phyloP scores from a whole-genome alignment of 2,797 vertebrate genomes.

The Ctenopoma kingsleyae region DNA sequence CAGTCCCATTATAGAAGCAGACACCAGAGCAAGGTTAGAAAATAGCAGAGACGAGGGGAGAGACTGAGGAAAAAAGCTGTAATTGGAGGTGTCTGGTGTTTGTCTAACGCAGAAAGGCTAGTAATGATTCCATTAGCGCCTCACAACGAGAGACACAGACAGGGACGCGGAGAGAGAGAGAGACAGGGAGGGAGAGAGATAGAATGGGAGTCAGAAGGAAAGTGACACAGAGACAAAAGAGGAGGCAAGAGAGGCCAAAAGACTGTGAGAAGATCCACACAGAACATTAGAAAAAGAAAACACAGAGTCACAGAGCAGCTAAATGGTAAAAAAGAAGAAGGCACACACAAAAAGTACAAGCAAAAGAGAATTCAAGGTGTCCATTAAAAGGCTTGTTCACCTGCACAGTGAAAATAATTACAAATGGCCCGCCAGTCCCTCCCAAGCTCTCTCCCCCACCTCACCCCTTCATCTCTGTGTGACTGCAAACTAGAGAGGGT shows the following conservation, averaged over 20 bases:
- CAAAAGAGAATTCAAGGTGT: conserved; percentile 37
- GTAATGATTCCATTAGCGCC: conserved; percentile 88
- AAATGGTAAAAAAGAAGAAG: conserved; percentile 36
- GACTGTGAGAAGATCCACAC: conserved; percentile 33
- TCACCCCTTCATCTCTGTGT: conserved; percentile 59
- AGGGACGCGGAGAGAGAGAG: conserved; percentile 15
- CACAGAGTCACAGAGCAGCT: conserved; percentile 22
- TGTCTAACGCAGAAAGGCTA: conserved; percentile 80
- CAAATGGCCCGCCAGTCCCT: conserved; percentile 44
- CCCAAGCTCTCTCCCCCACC: conserved; percentile 26
- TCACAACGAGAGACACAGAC: conserved; percentile 58
- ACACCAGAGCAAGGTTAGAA: conserved; percentile 66
- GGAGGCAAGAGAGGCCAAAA: conserved; percentile 37
- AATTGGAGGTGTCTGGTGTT: conserved; percentile 84
- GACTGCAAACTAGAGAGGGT: conserved; percentile 57
- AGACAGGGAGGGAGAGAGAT: conserved; percentile 7
- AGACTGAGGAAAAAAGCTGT: conserved; percentile 66
- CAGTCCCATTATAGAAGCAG: conserved; percentile 70
- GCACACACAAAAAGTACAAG: conserved; percentile 42
- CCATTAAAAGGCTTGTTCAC: conserved; percentile 69
- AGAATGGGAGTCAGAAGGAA: conserved; percentile 11
- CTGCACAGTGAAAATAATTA: conserved; percentile 60
- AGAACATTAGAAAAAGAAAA: conserved; percentile 33
- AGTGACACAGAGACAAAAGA: conserved; percentile 32
- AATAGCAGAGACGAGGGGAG: conserved; percentile 64